These are phyloP conservation scores for Campoletis raptor DNA, from an alignment of 2,888 invertebrate species.

Conservation along the genomic window DNA sequence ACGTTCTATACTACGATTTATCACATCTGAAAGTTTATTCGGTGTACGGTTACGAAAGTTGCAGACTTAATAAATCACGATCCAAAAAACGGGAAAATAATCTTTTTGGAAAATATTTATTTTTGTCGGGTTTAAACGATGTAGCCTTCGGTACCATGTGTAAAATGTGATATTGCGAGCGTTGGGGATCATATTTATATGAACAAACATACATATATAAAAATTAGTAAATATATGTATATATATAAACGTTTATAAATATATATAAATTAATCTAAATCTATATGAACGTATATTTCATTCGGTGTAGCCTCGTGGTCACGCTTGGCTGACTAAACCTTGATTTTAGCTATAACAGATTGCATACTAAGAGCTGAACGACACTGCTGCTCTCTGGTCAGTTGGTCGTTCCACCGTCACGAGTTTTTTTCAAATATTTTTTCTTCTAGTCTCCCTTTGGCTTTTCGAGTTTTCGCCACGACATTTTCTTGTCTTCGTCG, in stretches of 20 bases:
- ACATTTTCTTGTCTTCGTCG: slow-evolving; percentile 1
- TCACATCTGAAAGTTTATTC: too few species aligned
- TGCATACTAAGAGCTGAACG: slow-evolving; percentile 38
- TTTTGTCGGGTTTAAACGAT: not conserved
- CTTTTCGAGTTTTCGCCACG: slow-evolving; percentile 50
- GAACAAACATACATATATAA: not conserved
- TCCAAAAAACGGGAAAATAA: not conserved
- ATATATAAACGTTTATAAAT: slow-evolving; percentile 9
- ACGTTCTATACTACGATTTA: too few species aligned
- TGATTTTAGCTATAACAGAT: slow-evolving; percentile 58
- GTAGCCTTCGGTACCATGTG: not conserved
- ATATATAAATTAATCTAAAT: slow-evolving; percentile 19
- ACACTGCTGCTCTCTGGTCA: slow-evolving; percentile 47
- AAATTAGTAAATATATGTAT: not conserved
- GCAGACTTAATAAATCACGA: not conserved
- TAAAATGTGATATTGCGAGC: not conserved
- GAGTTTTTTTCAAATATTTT: slow-evolving; percentile 41
- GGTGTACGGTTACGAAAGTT: not conserved
- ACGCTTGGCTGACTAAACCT: slow-evolving; percentile 50
- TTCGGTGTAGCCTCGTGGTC: slow-evolving; percentile 29
- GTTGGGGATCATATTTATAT: not conserved
- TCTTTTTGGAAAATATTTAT: not conserved
- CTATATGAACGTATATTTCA: slow-evolving; percentile 12
- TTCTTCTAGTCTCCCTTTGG: slow-evolving; percentile 33
- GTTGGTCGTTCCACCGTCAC: slow-evolving; percentile 36